Base-by-base conservation (phyloP, 2,888 invertebrate genomes). In the Orthosia gothica region DNA sequence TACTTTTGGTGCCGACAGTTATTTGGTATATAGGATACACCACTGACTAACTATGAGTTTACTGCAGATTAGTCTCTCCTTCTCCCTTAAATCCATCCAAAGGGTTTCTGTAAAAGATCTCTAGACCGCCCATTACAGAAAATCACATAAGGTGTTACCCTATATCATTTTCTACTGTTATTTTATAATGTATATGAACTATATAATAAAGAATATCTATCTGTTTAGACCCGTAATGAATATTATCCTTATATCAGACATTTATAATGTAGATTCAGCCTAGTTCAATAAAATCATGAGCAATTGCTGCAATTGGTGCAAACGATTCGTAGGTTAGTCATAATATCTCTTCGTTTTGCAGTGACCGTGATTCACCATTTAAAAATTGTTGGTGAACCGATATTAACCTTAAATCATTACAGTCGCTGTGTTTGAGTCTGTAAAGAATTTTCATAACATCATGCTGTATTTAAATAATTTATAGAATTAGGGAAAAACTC, bases 401-500 rank as follows among this genome's bases (percentile, higher is more conserved):
- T 81, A 83, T 78, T 75, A 79, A 79, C 70, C 75, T 47, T 49
- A 58, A 50, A 76, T 79, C 58, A 64, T 40, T 73, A 83, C 32
- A n/a, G 23, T 55, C 23, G 23, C 45, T 54, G 49, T 45, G 7
- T 55, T 76, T 70, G 74, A 73, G 70, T 72, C 69, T 73, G 69
- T 77, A 77, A 62, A 76, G 74, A 76, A 80, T 81, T 74, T 71
- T 80, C 49, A 52, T 76, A 77, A 74, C 66, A 82, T 83, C 78
- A 80, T 76, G 73, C 47, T 67, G 71, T 66, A 52, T 32, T 65
- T 45, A 57, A 2, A 65, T 80, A 79, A 86, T 83, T 66, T 68
- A 86, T 86, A 77, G 68, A 87, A 84, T 79, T 83, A 75, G 73
- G 71, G 49, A 74, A 70, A 55, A 69, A 92, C 98, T 98, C 97